Evolutionary conservation across 2,113 vertebrate species (phyloP), one percentile per base, ranked within the genome.

Genomic region (Cynocephalus volans): DNA sequence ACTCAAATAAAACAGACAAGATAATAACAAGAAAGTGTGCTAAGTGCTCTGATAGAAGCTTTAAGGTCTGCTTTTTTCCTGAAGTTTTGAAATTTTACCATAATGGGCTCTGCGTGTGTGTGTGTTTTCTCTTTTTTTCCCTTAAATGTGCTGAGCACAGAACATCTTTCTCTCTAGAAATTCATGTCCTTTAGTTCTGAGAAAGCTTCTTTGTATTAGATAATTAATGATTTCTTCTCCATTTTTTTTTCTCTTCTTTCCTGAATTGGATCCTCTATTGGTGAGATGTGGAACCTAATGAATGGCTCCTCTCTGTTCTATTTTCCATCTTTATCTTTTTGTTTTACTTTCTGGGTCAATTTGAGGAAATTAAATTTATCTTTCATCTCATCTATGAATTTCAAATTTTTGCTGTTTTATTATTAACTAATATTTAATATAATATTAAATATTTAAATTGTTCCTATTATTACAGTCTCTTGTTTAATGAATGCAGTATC

Each of bases 151-250:
- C 56, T 77, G 48, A 79, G 54, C 67, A 26, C 48, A 82, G n/a
- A 92, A 41, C n/a, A 12, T n/a, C 33, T 60, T n/a, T 70, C 54
- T 87, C 18, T 48, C 60, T 87, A 58, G 77, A 14, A 75, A 64
- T 14, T 60, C 6, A 21, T 36, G 67, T 14, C 36, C 23, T 54
- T 80, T 62, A 75, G 58, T 60, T 75, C 69, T 95, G 69, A 96
- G 50, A 69, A 81, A 58, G 12, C 80, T 41, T 81, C 73, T 94
- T 90, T 85, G 58, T n/a, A 21, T 90, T 69, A 87, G 41, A 62
- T 90, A 18, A 93, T 87, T 81, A 26, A 41, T 90, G 17, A 84
- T 79, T 58, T 88, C 75, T 80, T 65, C 41, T 72, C 31, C 24
- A 18, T 60, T 92, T 85, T 69, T 69, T 33, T 8, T 0, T 1